Percentiles rank a stretch among this genome's conserved stretches.
Evolutionary conservation across 2,113 vertebrate species (phyloP).

Genomic region (human (Homo sapiens)): GRCh38 chr20:34392501-34393000

Average conservation of each 20-base stretch:
- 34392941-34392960: background rate
- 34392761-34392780: background rate
- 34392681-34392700: slow-evolving; percentile 30
- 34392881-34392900: background rate
- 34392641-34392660: background rate
- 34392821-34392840: background rate
- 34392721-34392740: background rate
- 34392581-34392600: background rate
- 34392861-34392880: background rate
- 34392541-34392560: slow-evolving; percentile 19
- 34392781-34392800: background rate
- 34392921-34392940: background rate
- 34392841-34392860: background rate
- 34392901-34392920: background rate
- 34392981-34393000: background rate
- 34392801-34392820: background rate
- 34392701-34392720: background rate
- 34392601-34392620: slow-evolving; percentile 1
- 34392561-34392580: background rate
- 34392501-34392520: slow-evolving; percentile 12
- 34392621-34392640: background rate
- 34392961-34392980: background rate
- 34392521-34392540: background rate
- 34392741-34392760: background rate
- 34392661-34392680: background rate